Evolutionary conservation across 2,797 vertebrate genomes (phyloP).

Genomic region (Macropodus opercularis): DNA sequence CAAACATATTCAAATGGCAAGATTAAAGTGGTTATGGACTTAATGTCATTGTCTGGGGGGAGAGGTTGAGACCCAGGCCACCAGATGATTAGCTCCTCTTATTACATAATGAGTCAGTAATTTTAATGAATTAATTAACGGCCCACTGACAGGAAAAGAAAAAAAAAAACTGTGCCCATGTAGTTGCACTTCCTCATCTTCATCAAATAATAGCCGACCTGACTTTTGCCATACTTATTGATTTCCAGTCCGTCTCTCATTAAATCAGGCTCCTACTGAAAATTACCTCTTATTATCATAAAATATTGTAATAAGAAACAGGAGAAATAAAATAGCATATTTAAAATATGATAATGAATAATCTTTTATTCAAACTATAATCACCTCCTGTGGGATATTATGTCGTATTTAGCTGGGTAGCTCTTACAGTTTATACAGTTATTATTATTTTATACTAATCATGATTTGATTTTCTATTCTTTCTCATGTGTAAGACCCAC

Average conservation of each 20-base stretch:
- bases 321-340: slow-evolving; percentile 41
- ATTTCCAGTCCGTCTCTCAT: slow-evolving; percentile 54
- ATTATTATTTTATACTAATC: slow-evolving; percentile 5
- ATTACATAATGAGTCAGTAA: slow-evolving; percentile 76
- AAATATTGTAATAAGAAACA: slow-evolving; percentile 37
- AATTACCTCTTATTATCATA: slow-evolving; percentile 53
- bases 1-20: slow-evolving; percentile 65
- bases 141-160: slow-evolving; percentile 39
- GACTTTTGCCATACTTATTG: slow-evolving; percentile 52
- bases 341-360: slow-evolving; percentile 47
- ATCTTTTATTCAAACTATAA: slow-evolving; percentile 43
- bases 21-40: slow-evolving; percentile 67
- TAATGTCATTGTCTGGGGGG: slow-evolving; percentile 65
- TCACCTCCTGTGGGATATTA: slow-evolving; percentile 29
- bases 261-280: slow-evolving; percentile 49
- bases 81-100: slow-evolving; percentile 69
- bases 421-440: slow-evolving; percentile 21
- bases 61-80: slow-evolving; percentile 61
- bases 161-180: slow-evolving; percentile 10
- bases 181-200: slow-evolving; percentile 41
- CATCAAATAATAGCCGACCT: slow-evolving; percentile 40
- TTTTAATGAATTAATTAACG: slow-evolving; percentile 72
- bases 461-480: neutral
- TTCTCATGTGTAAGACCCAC: neutral
- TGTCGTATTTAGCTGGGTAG: neutral